phyloP scores from a whole-genome alignment of 2,888 invertebrate species.

The Nomada ferruginata region DNA sequence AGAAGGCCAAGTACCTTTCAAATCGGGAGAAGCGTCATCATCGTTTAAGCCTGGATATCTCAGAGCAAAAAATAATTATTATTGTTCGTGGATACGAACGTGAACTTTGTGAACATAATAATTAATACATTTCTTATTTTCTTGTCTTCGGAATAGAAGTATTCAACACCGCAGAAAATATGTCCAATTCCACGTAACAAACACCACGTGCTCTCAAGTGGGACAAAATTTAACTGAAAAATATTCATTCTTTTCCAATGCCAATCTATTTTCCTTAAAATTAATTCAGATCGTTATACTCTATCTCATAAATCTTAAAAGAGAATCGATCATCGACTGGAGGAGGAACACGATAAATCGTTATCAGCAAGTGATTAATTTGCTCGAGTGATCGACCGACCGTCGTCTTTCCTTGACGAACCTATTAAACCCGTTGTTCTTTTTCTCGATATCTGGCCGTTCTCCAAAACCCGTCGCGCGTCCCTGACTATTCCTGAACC shows the following conservation, averaged over 20 bases:
- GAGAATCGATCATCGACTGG: background rate
- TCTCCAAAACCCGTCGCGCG: slow-evolving; percentile 18
- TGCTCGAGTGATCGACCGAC: background rate
- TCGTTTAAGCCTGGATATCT: background rate
- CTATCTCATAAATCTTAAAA: background rate
- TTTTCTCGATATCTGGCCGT: background rate
- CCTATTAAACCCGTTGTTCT: background rate
- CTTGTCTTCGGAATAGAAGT: too few species aligned
- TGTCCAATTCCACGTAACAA: too few species aligned
- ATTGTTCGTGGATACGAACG: background rate
- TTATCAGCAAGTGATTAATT: slow-evolving; percentile 1
- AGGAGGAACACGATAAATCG: background rate
- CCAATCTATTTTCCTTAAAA: too few species aligned
- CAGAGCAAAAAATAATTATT: background rate
- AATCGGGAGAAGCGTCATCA: slow-evolving; percentile 11
- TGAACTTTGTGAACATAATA: too few species aligned
- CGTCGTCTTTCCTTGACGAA: background rate
- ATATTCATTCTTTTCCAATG: too few species aligned
- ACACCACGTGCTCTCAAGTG: too few species aligned
- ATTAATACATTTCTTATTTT: too few species aligned
- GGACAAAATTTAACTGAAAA: too few species aligned
- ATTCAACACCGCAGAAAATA: too few species aligned
- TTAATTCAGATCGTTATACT: too few species aligned
- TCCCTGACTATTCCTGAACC: background rate
- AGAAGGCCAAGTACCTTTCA: slow-evolving; percentile 39